Conservation (phyloP, 2,113 vertebrate genomes). For the Onychostruthus taczanowskii region DNA sequence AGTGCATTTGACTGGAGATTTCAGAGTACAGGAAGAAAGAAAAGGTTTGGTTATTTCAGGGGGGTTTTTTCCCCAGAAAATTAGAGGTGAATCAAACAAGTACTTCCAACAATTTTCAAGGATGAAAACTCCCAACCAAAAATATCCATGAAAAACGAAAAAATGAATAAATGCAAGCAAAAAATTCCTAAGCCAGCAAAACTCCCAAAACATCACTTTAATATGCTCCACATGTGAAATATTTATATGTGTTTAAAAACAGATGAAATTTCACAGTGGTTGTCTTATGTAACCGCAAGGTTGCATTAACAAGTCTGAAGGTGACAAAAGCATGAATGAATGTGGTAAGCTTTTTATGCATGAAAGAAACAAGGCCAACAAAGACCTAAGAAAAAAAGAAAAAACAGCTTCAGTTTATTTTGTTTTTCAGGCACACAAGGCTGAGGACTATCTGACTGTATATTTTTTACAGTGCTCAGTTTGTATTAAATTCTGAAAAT, state of each 20-base stretch:
- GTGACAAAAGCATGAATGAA: conserved; percentile 34
- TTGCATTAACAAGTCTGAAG: conserved; percentile 33
- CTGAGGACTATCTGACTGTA: background rate
- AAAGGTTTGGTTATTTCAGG: background rate
- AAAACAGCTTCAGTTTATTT: background rate
- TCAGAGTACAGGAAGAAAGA: background rate
- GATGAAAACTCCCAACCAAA: background rate
- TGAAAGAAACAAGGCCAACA: background rate
- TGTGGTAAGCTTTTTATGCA: background rate
- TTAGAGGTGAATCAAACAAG: background rate
- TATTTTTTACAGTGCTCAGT: background rate
- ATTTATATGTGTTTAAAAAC: background rate
- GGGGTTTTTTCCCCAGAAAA: background rate
- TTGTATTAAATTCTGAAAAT: background rate
- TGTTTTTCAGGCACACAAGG: background rate
- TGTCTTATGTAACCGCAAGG: background rate
- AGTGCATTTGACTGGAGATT: background rate
- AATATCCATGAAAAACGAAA: background rate
- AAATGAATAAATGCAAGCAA: background rate
- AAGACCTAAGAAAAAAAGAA: background rate
- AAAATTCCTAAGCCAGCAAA: background rate
- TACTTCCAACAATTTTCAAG: background rate
- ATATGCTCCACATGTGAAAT: background rate
- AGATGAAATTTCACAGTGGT: conserved; percentile 12
- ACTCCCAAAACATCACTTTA: background rate